Evolutionary conservation across 2,888 invertebrate genomes (phyloP).

Genomic region (Cremastobaeus sp.): DNA sequence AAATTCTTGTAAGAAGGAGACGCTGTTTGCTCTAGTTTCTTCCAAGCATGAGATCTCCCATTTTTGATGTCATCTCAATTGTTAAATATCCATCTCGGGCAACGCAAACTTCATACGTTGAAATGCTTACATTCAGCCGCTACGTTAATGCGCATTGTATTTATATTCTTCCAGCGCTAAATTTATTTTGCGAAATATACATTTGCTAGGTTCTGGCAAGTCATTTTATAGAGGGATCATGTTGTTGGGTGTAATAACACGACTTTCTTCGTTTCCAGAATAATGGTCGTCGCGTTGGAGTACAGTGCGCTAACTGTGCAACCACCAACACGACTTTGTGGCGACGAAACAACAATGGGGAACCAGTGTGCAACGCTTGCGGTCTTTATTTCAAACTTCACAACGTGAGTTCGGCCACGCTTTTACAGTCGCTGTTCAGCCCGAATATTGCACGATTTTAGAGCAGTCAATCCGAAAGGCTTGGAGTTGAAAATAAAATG

Average conservation of each 20-base stretch:
- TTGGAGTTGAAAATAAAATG: no score
- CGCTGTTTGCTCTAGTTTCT: conserved; percentile 77
- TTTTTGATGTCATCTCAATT: conserved; percentile 59
- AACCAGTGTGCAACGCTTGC: conserved; percentile 99
- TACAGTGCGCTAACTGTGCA: conserved; percentile 87
- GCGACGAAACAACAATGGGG: conserved; percentile 99
- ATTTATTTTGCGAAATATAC: conserved; percentile 29
- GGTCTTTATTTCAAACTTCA: conserved; percentile 96
- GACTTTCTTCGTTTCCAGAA: conserved; percentile 64
- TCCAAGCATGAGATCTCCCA: conserved; percentile 67
- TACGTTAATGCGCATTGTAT: neutral
- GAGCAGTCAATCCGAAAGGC: no score
- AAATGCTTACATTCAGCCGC: conserved; percentile 22
- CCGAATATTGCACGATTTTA: no score
- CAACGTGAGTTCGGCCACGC: conserved; percentile 69
- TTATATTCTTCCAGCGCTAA: conserved; percentile 6
- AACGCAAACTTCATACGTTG: conserved; percentile 49
- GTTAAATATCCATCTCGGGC: conserved; percentile 58
- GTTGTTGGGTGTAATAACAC: conserved; percentile 21
- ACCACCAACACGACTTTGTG: conserved; percentile 94
- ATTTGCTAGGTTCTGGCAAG: conserved; percentile 40
- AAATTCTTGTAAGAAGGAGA: conserved; percentile 68
- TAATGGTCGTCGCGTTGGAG: conserved; percentile 79
- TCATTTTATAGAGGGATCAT: conserved; percentile 49
- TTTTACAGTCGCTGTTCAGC: conserved; percentile 29